Evolutionary conservation across 1,140 invertebrate species (phyloP), one percentile per base, ranked within the genome.

Genomic region (Drosophila repletoides): DNA sequence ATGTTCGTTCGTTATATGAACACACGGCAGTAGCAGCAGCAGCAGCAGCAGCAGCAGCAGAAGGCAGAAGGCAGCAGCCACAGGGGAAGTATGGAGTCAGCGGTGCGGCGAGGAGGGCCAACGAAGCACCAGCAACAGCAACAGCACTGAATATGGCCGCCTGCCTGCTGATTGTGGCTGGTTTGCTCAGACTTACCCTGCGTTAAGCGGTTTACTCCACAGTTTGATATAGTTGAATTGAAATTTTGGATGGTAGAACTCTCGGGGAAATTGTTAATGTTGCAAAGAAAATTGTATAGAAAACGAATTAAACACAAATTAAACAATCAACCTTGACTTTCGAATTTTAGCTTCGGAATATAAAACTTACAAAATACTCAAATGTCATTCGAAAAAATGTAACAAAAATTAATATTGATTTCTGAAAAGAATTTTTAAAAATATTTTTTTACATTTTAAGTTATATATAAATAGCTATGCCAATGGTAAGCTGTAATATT

Each of bases 1-100:
- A 58, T 70, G 38, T 68, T 68, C 68, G 76, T 71, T 73, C 76
- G 77, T 81, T 76, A 84, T 84, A 79, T 86, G 79, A 84, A 79
- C 79, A 75, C 48, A 72, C 63, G 55, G 64, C 67, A 46, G 51
- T 51, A 46, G 31, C 28, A 17, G 19, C 10, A 38, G 26, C 22
- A 46, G 28, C 55, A 59, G 21, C 43, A 46, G 24, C 48, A 52
- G 38, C 19, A 10, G 51, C 40, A 29, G 28, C 36, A 40, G 12
- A 53, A 41, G 40, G 51, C 40, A 10, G 28, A n/a, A 19, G 7
- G 21, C 41, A 14, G 22, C 26, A 51, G 58, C 17, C 7, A 38
- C 24, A 48, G 14, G 12, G 26, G 31, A 19, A 40, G 6, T n/a
- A 17, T 9, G 60, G 22, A 5, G 36, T n/a, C 17, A 22, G 49